Evolutionary conservation across 1,140 invertebrate genomes (phyloP).

Genomic region (Himalopsyche phryganea): DNA sequence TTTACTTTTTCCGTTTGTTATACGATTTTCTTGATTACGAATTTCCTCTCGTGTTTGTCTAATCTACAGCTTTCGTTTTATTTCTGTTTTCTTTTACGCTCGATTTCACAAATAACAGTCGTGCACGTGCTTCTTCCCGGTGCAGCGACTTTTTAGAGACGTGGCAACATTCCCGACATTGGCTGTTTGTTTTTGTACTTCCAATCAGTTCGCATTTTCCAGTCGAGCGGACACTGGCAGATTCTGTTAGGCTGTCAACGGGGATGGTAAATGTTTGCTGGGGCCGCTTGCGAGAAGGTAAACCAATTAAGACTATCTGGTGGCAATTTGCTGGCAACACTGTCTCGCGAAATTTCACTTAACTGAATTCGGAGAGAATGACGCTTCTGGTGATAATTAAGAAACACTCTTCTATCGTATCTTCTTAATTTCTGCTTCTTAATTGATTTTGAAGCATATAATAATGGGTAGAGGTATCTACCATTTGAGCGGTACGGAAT

Average conservation of each 20-base stretch:
- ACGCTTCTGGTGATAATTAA: not conserved
- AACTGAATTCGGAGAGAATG: slow-evolving; percentile 4
- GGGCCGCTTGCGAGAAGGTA: slow-evolving; percentile 24
- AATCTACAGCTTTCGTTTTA: not conserved
- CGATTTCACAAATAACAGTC: slow-evolving; percentile 21
- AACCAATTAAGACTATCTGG: slow-evolving; percentile 30
- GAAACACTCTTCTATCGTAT: not conserved
- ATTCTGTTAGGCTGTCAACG: slow-evolving; percentile 4
- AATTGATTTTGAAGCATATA: too few relatives aligned
- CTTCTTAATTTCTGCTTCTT: too few relatives aligned
- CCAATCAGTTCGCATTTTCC: slow-evolving; percentile 31
- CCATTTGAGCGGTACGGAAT: too few relatives aligned
- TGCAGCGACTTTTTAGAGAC: slow-evolving; percentile 20
- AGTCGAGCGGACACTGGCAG: slow-evolving; percentile 5
- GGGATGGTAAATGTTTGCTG: slow-evolving; percentile 19
- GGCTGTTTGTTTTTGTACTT: slow-evolving; percentile 30
- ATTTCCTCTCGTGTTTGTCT: not conserved
- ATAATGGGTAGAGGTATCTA: too few relatives aligned
- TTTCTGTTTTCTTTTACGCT: slow-evolving; percentile 14
- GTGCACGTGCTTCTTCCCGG: slow-evolving; percentile 8
- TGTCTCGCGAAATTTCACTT: slow-evolving; percentile 11
- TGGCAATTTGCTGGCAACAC: slow-evolving; percentile 16
- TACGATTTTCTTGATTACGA: slow-evolving; percentile 1
- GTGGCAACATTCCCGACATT: slow-evolving; percentile 11
- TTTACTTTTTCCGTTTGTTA: too few relatives aligned